Evolutionary conservation across 2,113 vertebrate genomes (phyloP).

Genomic region (Psammodynastes pulverulentus): DNA sequence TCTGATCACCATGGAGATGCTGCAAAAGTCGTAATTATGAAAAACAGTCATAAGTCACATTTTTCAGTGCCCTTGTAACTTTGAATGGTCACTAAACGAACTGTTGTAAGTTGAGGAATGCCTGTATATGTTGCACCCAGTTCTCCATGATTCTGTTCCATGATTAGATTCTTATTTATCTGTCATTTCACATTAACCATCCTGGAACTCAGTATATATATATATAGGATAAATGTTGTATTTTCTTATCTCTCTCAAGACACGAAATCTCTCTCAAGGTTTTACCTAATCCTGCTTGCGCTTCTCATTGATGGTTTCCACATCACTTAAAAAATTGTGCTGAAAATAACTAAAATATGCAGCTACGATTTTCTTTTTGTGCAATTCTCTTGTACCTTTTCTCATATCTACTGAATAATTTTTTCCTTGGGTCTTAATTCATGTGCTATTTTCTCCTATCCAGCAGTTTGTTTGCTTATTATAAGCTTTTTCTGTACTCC

Average conservation of each 20-base stretch:
- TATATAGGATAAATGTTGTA: background rate
- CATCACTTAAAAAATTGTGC: background rate
- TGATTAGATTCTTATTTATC: background rate
- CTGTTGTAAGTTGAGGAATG: too few relatives aligned
- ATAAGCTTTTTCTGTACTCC: background rate
- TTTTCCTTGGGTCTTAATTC: background rate
- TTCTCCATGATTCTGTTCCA: background rate
- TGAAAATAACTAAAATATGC: background rate
- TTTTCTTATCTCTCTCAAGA: background rate
- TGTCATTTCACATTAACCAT: background rate
- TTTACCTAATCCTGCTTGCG: background rate
- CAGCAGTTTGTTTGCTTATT: background rate
- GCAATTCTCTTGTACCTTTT: background rate
- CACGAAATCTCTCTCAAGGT: too few relatives aligned
- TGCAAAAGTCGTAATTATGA: too few relatives aligned
- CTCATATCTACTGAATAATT: background rate
- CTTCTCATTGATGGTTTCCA: background rate
- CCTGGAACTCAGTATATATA: background rate
- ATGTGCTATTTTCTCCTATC: background rate
- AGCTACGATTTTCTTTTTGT: background rate
- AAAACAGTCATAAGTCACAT: too few relatives aligned
- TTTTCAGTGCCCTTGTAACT: too few relatives aligned
- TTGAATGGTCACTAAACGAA: too few relatives aligned
- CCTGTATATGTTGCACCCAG: too few relatives aligned
- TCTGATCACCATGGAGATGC: too few relatives aligned